Base-by-base conservation (phyloP, 2,797 vertebrate genomes). In the Acestrorhynchus altus region DNA sequence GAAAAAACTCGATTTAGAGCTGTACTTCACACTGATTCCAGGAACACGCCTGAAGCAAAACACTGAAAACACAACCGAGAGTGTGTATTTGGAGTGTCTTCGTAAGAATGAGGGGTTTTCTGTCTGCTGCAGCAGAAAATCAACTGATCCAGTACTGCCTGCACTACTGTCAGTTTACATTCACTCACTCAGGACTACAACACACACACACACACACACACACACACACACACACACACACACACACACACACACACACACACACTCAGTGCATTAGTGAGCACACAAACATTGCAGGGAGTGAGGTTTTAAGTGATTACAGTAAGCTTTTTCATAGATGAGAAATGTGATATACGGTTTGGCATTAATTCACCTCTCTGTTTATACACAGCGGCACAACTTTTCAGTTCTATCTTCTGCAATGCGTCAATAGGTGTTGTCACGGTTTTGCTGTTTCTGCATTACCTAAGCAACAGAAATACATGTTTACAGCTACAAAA, bases 161-260 rank as follows among this genome's bases (percentile, higher is more conserved):
- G 85, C 86, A 68, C 78, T 88, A 86, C 86, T 87, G 84, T 89
- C 86, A 84, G 81, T 88, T 88, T 84, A 78, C 84, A 84, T 83
- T 86, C 69, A 74, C 76, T 90, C 88, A 90, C 67, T 51, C 67
- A 84, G 40, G 54, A 56, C 2, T 26, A 26, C 54, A 26, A 56
- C 54, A 26, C 11, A 26, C 54, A 26, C 54, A 26, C 54, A 42
- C 10, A 59, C 18, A 5, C 57, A 68, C 49, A 42, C 76, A 60
- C n/a, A n/a, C n/a, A n/a, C n/a, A n/a, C n/a, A n/a, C n/a, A n/a
- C n/a, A n/a, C n/a, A n/a, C n/a, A n/a, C n/a, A 9, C 28, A 24
- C 16, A 56, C n/a, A 4, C 56, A 67, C n/a, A 40, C 16, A 57
- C 20, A 20, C 49, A 9, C 49, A 20, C 49, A n/a, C 18, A 9